A percentile compares a stretch with the other conserved stretches of the same genome.
Conservation (phyloP, 2,797 vertebrate genomes). For the Hirundo rustica region DNA sequence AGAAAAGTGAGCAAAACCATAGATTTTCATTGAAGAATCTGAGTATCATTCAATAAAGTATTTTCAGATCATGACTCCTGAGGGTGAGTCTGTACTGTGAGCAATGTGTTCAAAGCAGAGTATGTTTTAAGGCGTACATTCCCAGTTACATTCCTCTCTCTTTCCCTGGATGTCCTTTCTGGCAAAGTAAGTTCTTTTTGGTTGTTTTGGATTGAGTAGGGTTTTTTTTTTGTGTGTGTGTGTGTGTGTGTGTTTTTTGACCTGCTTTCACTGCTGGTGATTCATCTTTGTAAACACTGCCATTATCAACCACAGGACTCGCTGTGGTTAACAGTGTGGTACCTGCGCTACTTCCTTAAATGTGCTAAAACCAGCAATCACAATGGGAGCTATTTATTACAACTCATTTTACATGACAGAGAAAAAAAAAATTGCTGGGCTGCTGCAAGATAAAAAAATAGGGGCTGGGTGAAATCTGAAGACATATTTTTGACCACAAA, state of each 20-base stretch:
- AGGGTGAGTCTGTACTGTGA: not conserved
- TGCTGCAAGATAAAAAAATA: not conserved
- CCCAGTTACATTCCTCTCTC: not conserved
- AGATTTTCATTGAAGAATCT: conserved; percentile 25
- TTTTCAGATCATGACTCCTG: conserved; percentile 51
- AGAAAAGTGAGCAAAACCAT: conserved; percentile 34
- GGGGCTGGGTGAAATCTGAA: not conserved
- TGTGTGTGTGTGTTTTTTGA: not conserved
- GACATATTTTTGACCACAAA: not conserved
- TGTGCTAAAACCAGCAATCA: not conserved
- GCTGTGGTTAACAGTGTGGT: not conserved
- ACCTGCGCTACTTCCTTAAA: not conserved
- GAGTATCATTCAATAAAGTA: conserved; percentile 64
- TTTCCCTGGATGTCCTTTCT: not conserved
- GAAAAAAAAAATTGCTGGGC: not conserved
- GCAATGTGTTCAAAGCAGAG: conserved; percentile 1
- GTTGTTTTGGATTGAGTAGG: not conserved
- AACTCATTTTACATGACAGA: not conserved
- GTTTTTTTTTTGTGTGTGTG: not conserved
- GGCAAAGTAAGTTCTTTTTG: not conserved
- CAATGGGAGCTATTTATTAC: not conserved
- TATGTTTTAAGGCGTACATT: not conserved
- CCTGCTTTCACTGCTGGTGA: not conserved
- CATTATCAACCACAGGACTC: not conserved
- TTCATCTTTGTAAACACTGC: not conserved